These are phyloP conservation scores for Dryocosmus kuriphilus DNA, from an alignment of 2,888 invertebrate species.

Conservation along the genomic window DNA sequence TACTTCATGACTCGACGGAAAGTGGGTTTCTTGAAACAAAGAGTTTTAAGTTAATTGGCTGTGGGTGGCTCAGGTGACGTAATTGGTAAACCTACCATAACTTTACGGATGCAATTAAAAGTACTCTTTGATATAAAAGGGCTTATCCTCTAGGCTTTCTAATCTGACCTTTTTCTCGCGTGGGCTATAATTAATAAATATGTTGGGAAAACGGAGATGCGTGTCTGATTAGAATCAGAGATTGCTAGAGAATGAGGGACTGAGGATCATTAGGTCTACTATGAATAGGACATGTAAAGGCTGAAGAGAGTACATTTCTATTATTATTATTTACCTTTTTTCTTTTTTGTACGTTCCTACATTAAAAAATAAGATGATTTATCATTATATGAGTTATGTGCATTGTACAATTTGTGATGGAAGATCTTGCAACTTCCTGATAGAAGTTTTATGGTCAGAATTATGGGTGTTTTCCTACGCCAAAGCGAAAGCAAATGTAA, in stretches of 20 bases:
- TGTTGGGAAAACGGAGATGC: background rate
- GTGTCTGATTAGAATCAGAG: background rate
- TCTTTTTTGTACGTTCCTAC: background rate
- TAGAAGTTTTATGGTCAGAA: background rate
- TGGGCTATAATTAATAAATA: conserved; percentile 10
- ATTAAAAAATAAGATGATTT: background rate
- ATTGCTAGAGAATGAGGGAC: background rate
- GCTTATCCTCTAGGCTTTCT: conserved; percentile 20
- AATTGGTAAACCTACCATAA: background rate
- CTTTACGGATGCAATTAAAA: conserved; percentile 31
- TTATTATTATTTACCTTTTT: background rate
- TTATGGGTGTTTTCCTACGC: background rate
- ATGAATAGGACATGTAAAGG: background rate
- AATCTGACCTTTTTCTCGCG: conserved; percentile 15
- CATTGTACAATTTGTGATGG: background rate
- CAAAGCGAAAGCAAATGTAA: background rate
- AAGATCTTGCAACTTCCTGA: background rate
- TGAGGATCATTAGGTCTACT: background rate
- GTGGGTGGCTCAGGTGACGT: conserved; percentile 29
- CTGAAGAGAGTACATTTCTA: background rate
- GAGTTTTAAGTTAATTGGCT: conserved; percentile 25
- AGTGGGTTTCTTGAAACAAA: conserved; percentile 27
- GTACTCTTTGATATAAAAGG: conserved; percentile 2
- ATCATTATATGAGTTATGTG: background rate
- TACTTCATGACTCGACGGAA: conserved; percentile 10